A percentile compares a stretch with the other conserved stretches of the same genome.
Conservation (phyloP, 2,888 invertebrate genomes). For the Eupsilia transversa region DNA sequence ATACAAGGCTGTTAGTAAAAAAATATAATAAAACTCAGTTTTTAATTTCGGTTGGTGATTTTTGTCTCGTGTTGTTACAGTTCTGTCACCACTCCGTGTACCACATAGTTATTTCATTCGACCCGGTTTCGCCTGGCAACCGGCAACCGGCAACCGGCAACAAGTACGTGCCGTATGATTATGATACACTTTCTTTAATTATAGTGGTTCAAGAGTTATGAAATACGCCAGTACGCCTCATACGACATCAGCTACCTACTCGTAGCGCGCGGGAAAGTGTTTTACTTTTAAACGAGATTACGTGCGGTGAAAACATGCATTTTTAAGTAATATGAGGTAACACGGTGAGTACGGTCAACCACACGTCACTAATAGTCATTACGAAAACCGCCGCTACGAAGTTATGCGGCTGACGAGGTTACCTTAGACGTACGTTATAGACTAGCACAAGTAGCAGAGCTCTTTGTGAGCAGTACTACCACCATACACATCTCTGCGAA, state of each 20-base stretch:
- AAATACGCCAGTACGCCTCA: background rate
- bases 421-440: background rate
- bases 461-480: background rate
- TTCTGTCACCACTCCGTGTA: background rate
- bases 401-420: too few relatives aligned
- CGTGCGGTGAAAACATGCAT: background rate
- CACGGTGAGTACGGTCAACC: background rate
- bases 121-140: background rate
- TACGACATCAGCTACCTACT: background rate
- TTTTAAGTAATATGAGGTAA: constrained; percentile 7
- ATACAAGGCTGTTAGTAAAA: too few relatives aligned
- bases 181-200: constrained; percentile 11
- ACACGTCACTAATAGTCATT: background rate
- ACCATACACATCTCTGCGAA: background rate
- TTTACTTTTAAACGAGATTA: constrained; percentile 26
- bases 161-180: constrained; percentile 1
- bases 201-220: background rate
- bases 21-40: background rate
- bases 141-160: background rate
- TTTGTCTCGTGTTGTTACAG: background rate
- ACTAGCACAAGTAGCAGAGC: background rate
- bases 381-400: background rate
- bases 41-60: background rate
- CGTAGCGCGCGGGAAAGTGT: constrained; percentile 18
- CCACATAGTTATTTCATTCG: background rate